These are phyloP conservation scores for Diphyllodes magnificus DNA, from an alignment of 2,113 vertebrate species.

Conservation along the genomic window DNA sequence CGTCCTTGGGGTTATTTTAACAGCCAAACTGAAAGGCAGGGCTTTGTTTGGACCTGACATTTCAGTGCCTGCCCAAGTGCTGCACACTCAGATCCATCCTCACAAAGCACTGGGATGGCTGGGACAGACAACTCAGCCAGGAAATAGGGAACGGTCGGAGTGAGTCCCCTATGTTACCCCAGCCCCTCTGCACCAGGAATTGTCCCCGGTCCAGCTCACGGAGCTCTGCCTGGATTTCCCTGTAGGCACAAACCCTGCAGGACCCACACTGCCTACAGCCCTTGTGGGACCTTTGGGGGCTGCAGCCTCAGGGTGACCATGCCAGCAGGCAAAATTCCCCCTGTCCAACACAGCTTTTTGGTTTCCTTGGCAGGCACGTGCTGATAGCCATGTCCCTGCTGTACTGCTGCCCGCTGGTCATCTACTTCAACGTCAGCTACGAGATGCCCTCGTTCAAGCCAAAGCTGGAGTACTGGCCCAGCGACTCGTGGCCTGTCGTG, in stretches of 20 bases:
- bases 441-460: constrained; percentile 83
- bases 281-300: accelerated
- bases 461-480: constrained; percentile 86
- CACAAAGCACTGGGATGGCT: neutral
- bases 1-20: neutral
- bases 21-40: neutral
- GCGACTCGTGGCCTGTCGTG: constrained; percentile 74
- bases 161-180: neutral
- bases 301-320: neutral
- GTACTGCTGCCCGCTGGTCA: constrained; percentile 77
- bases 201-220: neutral
- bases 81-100: neutral
- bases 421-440: constrained; percentile 76
- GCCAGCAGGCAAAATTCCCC: neutral
- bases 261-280: neutral
- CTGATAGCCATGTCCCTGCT: constrained; percentile 85
- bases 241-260: neutral
- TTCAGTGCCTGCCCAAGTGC: neutral
- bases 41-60: neutral
- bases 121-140: neutral
- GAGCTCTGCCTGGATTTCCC: neutral
- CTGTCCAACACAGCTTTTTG: neutral
- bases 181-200: neutral
- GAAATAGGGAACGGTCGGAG: neutral
- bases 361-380: constrained; percentile 80